Conservation (phyloP, 1,140 invertebrate species). For the Pogonus chalceus region DNA sequence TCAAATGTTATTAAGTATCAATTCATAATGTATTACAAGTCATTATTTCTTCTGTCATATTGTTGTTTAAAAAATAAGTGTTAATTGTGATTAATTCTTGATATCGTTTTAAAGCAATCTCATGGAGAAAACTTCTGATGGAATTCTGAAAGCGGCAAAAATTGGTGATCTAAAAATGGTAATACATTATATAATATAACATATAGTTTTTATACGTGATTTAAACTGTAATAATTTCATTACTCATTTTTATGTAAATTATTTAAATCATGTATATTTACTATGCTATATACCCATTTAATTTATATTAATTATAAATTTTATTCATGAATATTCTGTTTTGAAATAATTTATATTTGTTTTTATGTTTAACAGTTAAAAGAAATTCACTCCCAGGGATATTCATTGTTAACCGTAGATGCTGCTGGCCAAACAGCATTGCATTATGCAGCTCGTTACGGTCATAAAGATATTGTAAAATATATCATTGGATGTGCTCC, state of each 20-base stretch:
- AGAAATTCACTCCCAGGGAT: slow-evolving; percentile 72
- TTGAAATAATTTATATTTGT: too few species aligned
- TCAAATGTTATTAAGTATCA: too few species aligned
- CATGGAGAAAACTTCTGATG: slow-evolving; percentile 68
- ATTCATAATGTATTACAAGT: too few species aligned
- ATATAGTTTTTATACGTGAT: not conserved
- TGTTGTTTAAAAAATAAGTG: too few species aligned
- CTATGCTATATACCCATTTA: too few species aligned
- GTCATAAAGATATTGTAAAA: slow-evolving; percentile 81
- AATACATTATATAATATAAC: slow-evolving; percentile 38
- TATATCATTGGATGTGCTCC: slow-evolving; percentile 81
- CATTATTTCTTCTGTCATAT: too few species aligned
- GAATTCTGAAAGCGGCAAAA: slow-evolving; percentile 71
- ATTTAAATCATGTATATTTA: too few species aligned
- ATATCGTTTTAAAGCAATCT: slow-evolving; percentile 46
- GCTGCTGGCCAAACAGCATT: slow-evolving; percentile 78
- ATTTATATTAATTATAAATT: too few species aligned
- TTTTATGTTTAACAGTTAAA: too few species aligned
- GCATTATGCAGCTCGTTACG: slow-evolving; percentile 76
- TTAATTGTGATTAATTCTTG: too few species aligned
- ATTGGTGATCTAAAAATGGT: slow-evolving; percentile 60
- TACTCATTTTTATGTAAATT: too few species aligned
- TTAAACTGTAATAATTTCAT: slow-evolving; percentile 6
- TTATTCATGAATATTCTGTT: too few species aligned
- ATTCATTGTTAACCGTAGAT: slow-evolving; percentile 77